phyloP scores from a whole-genome alignment of 2,797 vertebrate genomes.

The Tokudaia muenninki region DNA sequence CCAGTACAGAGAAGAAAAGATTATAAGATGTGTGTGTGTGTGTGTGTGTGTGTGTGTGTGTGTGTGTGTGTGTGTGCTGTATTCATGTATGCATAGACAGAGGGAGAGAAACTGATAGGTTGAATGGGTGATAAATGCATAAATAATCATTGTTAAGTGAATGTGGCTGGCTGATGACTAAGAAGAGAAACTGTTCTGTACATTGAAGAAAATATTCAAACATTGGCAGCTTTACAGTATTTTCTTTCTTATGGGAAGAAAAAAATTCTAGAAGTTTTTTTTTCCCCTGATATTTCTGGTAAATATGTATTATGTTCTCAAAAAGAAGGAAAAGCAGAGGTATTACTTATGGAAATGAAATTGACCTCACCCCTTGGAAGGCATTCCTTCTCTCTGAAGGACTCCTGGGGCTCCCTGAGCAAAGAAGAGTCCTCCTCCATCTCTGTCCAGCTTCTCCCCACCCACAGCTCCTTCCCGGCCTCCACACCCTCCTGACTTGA shows the following conservation, averaged over 20 bases:
- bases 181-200: neutral
- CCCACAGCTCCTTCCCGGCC: neutral
- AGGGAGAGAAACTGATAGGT: neutral
- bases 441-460: neutral
- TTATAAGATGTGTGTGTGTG: neutral
- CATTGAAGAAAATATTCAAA: neutral
- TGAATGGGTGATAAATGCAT: neutral
- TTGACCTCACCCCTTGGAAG: neutral
- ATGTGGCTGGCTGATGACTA: neutral
- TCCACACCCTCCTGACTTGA: neutral
- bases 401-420: neutral
- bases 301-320: neutral
- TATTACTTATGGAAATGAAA: neutral
- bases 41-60: neutral
- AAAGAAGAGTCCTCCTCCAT: neutral
- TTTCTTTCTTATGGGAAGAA: neutral
- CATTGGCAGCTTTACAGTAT: neutral
- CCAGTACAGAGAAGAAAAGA: neutral
- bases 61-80: neutral
- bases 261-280: constrained; percentile 10
- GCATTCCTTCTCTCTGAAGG: neutral
- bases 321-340: neutral
- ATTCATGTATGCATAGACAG: neutral
- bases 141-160: neutral
- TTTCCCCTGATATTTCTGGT: constrained; percentile 1